Evolutionary conservation across 2,888 invertebrate species (phyloP), one percentile per base, ranked within the genome.

Genomic region (Blera fallax): DNA sequence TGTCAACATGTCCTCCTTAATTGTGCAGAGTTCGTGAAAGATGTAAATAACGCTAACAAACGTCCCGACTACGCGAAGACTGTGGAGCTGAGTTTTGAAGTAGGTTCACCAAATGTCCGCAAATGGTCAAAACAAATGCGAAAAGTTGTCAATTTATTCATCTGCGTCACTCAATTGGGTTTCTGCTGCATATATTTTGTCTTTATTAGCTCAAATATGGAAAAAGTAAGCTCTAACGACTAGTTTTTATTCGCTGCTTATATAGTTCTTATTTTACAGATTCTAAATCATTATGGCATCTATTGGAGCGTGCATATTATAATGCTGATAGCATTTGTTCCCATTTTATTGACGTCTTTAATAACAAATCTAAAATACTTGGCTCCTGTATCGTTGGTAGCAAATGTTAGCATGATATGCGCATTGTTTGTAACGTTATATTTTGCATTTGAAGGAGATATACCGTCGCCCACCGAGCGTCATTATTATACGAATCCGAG

Each of bases 181-280:
- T 99, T 99, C 93, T 99, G 99, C 92, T 98, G 98, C 91, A 97
- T 99, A 29, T 99, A 99, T 92, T 96, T 98, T 89, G 97, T 99
- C 16, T 99, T 99, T 91, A 96, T 99, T 88, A 96, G 98, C 10
- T 95, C 95, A 85, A 98, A 97, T 91, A 91, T 97, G 82, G 94
- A 96, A 92, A 94, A 96, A 94, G 96, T 96, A 81, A 89, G 89
- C 14, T n/a, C 18, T 24, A n/a, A 64, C 16, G 24, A 3, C 8
- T 43, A 18, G 10, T 8, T n/a, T 56, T 10, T 24, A 11, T 52
- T 48, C 34, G 37, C 18, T 8, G 8, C 43, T 11, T 40, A 62
- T 24, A 14, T 45, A 0, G 18, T 48, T 21, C 11, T 18, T 37
- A 14, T 5, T 50, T 45, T 32, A 37, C 91, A 97, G 96, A 95